A percentile compares a stretch with the other conserved stretches of the same genome.
These are phyloP conservation scores for Papilio helenus DNA, from an alignment of 1,140 invertebrate genomes.

Conservation along the genomic window DNA sequence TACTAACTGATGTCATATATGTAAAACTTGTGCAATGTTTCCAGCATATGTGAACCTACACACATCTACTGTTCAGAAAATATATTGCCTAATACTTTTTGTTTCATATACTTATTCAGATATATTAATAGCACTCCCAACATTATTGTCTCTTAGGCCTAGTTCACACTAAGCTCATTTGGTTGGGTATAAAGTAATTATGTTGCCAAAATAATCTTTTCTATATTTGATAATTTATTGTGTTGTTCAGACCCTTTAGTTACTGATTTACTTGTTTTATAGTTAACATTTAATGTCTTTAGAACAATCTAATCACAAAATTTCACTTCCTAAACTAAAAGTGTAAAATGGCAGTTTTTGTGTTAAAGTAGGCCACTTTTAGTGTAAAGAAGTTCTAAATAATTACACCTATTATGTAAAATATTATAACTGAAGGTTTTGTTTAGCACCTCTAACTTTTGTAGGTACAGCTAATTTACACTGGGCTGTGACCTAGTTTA, in stretches of 20 bases:
- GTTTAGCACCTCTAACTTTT: constrained; percentile 6
- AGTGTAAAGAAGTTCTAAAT: not conserved
- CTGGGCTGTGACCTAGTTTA: not conserved
- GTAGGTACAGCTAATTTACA: not conserved
- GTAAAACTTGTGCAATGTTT: constrained; percentile 4
- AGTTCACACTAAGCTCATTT: too few relatives aligned
- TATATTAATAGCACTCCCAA: too few relatives aligned
- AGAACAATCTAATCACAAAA: too few relatives aligned
- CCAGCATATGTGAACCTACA: not conserved
- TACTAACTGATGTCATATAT: not conserved
- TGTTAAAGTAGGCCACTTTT: not conserved
- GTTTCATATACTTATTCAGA: not conserved
- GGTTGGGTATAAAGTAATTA: too few relatives aligned
- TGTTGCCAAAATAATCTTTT: too few relatives aligned
- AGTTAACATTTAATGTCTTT: too few relatives aligned
- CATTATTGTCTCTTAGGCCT: too few relatives aligned
- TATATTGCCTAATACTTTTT: not conserved
- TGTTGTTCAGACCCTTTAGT: too few relatives aligned
- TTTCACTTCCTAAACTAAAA: too few relatives aligned
- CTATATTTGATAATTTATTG: too few relatives aligned
- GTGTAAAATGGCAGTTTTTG: not conserved
- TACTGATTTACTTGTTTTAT: too few relatives aligned
- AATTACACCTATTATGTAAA: not conserved
- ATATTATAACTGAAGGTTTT: not conserved
- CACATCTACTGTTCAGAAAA: not conserved